Conservation (phyloP, 2,113 vertebrate species). For the Phocoena sinus region DNA sequence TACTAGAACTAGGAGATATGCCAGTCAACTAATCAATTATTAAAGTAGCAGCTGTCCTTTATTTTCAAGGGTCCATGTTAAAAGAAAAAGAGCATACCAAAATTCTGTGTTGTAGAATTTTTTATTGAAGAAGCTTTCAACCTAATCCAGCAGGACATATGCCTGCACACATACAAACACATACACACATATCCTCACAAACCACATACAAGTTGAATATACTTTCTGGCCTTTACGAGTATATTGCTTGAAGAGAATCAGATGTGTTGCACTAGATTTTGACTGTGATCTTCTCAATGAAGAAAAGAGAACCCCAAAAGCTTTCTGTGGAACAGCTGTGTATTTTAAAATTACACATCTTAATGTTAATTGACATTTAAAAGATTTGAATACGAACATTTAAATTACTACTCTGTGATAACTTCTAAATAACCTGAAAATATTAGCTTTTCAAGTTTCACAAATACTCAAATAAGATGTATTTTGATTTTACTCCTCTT, state of each 20-base stretch:
- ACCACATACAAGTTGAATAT: neutral
- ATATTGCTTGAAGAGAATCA: neutral
- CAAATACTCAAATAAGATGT: neutral
- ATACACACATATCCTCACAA: neutral
- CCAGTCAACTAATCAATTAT: neutral
- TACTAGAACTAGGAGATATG: neutral
- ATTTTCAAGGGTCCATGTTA: neutral
- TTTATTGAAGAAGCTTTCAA: neutral
- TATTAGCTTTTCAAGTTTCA: neutral
- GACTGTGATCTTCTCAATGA: neutral
- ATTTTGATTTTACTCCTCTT: neutral
- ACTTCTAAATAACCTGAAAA: neutral
- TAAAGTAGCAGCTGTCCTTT: neutral
- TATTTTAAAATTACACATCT: neutral
- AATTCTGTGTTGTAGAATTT: neutral
- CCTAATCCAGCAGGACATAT: neutral
- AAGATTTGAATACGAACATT: neutral
- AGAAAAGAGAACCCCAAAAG: neutral
- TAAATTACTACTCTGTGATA: neutral
- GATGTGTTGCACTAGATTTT: neutral
- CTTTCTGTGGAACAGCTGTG: neutral
- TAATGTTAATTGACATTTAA: neutral
- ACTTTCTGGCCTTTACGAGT: neutral
- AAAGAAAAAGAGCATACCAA: neutral
- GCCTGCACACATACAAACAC: neutral